A percentile compares a stretch with the other conserved stretches of the same genome.
phyloP scores from a whole-genome alignment of 2,797 vertebrate genomes.

The Dromococcyx pavoninus region DNA sequence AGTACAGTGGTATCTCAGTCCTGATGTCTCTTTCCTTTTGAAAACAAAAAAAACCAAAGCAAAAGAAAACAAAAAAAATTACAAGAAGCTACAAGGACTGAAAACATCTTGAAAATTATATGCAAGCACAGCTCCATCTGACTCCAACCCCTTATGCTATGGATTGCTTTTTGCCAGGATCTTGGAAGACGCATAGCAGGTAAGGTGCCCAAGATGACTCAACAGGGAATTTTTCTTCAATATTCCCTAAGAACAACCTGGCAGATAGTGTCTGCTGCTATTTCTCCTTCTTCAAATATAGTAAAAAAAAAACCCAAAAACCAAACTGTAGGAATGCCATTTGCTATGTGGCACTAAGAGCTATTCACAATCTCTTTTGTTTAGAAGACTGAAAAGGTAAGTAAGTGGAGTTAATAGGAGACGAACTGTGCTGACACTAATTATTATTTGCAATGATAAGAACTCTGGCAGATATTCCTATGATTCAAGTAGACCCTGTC shows the following conservation, averaged over 20 bases:
- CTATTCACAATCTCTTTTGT: background rate
- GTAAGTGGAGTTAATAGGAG: background rate
- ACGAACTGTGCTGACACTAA: background rate
- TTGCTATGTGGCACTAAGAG: background rate
- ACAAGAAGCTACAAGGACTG: background rate
- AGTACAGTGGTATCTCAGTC: background rate
- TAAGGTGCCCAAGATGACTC: background rate
- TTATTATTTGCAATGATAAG: background rate
- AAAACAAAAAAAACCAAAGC: background rate
- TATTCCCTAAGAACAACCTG: background rate
- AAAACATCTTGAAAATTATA: background rate
- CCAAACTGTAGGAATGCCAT: background rate
- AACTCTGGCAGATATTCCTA: background rate
- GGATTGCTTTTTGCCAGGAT: background rate
- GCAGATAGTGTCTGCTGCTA: background rate
- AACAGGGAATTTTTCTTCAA: background rate
- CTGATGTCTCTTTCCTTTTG: background rate
- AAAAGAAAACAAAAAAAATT: background rate
- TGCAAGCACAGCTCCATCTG: background rate
- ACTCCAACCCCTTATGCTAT: background rate
- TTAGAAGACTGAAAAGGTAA: background rate
- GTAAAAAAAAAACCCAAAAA: background rate
- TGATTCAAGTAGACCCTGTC: background rate
- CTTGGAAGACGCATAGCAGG: background rate
- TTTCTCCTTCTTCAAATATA: background rate